These are phyloP conservation scores for Calonectris borealis DNA, from an alignment of 2,113 vertebrate species.

Conservation along the genomic window DNA sequence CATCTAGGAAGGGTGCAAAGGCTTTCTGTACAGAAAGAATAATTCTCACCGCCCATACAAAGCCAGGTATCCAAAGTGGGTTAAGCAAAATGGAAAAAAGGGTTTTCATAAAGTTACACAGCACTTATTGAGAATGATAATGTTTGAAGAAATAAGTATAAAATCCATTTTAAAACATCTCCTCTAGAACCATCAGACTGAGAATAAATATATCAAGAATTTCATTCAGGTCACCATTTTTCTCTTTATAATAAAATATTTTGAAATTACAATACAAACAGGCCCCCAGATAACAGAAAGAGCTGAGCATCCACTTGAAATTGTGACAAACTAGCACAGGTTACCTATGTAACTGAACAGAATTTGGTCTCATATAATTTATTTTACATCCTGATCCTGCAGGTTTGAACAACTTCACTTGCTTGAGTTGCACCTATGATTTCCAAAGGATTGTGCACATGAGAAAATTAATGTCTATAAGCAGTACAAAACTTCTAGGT, in stretches of 20 bases:
- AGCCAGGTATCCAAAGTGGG: background rate
- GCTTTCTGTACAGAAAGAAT: background rate
- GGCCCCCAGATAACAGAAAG: background rate
- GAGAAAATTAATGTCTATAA: background rate
- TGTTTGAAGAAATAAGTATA: background rate
- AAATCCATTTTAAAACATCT: background rate
- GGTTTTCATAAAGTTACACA: background rate
- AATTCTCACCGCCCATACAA: background rate
- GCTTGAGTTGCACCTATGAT: background rate
- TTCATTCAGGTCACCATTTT: background rate
- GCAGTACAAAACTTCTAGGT: background rate
- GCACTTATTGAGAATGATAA: background rate
- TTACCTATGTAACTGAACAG: background rate
- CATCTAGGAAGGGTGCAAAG: background rate
- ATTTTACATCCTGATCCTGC: background rate
- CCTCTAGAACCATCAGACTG: background rate
- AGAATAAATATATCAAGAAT: background rate
- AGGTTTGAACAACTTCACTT: background rate
- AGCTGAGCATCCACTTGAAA: background rate
- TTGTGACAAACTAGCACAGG: background rate
- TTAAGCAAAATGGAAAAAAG: background rate
- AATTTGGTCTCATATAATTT: background rate
- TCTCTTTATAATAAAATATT: background rate
- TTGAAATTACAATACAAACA: background rate
- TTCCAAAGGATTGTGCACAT: background rate